These are phyloP conservation scores for Hemaris fuciformis DNA, from an alignment of 2,888 invertebrate genomes.

Conservation along the genomic window DNA sequence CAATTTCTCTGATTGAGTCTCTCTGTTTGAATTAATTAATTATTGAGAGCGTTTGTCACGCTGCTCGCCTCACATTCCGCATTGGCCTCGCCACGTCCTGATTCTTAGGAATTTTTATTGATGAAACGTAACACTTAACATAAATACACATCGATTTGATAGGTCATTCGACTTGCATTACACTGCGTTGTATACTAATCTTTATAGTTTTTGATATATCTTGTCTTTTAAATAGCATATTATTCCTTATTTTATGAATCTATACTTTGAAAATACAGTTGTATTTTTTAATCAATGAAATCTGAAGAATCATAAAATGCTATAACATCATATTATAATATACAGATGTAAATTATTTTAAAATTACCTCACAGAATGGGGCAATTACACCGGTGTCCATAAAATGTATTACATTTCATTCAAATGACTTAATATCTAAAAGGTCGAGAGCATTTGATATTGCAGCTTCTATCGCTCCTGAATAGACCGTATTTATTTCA, in stretches of 20 bases:
- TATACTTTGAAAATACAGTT: not conserved
- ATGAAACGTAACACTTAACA: conserved; percentile 54
- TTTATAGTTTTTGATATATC: not conserved
- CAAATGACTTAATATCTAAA: conserved; percentile 19
- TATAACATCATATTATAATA: not conserved
- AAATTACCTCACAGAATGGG: not conserved
- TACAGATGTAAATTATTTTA: not conserved
- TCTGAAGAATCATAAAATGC: not conserved
- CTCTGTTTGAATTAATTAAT: conserved; percentile 78
- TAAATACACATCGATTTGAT: not conserved
- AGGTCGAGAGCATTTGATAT: conserved; percentile 17
- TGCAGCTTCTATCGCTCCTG: conserved; percentile 21
- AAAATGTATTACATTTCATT: conserved; percentile 26
- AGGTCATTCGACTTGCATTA: not conserved
- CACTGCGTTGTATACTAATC: not conserved
- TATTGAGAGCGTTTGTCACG: conserved; percentile 75
- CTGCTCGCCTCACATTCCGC: conserved; percentile 69
- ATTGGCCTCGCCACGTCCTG: conserved; percentile 57
- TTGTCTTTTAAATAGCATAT: not conserved
- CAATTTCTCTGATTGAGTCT: conserved; percentile 78
- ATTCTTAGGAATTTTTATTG: conserved; percentile 68
- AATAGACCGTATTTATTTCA: conserved; percentile 19
- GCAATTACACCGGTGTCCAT: conserved; percentile 16
- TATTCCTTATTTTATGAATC: not conserved
- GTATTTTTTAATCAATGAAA: not conserved